Evolutionary conservation across 2,113 vertebrate genomes (phyloP).

Genomic region (Neotoma lepida): DNA sequence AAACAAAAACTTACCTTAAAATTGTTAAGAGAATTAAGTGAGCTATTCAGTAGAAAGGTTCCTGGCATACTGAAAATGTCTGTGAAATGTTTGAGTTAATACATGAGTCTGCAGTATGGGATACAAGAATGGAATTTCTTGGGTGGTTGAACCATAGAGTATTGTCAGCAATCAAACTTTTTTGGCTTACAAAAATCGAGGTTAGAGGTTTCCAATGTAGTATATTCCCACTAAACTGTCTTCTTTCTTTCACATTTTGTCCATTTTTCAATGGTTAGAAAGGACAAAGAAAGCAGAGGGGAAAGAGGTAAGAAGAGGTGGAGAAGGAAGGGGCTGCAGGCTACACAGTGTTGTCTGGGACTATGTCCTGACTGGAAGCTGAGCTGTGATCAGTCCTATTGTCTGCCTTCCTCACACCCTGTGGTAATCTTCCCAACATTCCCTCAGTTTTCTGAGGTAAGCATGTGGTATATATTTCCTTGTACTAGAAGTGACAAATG

Average conservation of each 20-base stretch:
- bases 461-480: neutral
- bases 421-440: neutral
- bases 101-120: neutral
- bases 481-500: neutral
- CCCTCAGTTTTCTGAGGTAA: neutral
- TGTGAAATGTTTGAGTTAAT: neutral
- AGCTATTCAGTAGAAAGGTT: neutral
- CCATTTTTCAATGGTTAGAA: neutral
- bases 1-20: neutral
- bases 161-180: neutral
- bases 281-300: neutral
- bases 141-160: neutral
- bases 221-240: neutral
- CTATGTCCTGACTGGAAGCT: neutral
- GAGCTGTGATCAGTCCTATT: too few species aligned
- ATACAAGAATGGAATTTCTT: neutral
- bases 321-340: neutral
- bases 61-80: neutral
- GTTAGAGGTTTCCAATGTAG: neutral
- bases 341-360: neutral
- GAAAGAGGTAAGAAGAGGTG: neutral
- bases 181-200: constrained; percentile 39
- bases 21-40: neutral
- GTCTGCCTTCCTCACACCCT: neutral
- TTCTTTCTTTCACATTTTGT: neutral